Evolutionary conservation across 2,113 vertebrate species (phyloP).

Genomic region (Gambusia holbrooki): DNA sequence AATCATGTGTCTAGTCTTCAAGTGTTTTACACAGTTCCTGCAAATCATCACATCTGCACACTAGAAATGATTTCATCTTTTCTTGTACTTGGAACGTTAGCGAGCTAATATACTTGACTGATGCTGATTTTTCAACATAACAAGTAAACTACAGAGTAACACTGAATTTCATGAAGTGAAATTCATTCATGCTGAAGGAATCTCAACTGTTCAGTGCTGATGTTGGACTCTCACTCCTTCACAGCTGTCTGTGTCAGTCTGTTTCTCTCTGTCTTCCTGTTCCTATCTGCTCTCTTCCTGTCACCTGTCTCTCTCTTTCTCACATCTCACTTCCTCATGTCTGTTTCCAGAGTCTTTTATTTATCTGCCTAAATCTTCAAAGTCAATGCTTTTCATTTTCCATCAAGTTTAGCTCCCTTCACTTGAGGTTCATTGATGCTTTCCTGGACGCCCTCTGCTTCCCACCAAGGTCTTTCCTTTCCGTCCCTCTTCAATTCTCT

Average conservation of each 20-base stretch:
- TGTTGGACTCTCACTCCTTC: conserved; percentile 31
- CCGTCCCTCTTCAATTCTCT: conserved; percentile 8
- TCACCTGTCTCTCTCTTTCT: conserved; percentile 51
- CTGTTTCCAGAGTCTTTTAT: conserved; percentile 30
- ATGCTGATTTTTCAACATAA: no score
- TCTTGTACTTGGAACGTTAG: no score
- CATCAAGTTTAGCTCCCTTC: conserved; percentile 57
- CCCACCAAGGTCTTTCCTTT: conserved; percentile 59
- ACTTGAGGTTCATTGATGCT: conserved; percentile 69
- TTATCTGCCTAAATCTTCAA: conserved; percentile 62
- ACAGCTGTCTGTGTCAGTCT: conserved; percentile 50
- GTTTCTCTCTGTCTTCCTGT: conserved; percentile 31
- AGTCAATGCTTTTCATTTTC: conserved; percentile 57
- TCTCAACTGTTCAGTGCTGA: conserved; percentile 17
- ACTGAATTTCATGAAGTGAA: no score
- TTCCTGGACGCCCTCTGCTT: conserved; percentile 72
- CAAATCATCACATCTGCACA: no score
- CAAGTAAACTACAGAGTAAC: no score
- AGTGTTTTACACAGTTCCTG: no score
- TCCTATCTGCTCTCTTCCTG: conserved; percentile 50
- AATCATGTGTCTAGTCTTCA: no score
- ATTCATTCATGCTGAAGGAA: no score
- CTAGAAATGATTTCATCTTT: no score
- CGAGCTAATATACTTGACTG: no score
- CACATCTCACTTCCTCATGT: background rate